Conservation (phyloP, 2,888 invertebrate genomes). For the Artemia sinica region DNA sequence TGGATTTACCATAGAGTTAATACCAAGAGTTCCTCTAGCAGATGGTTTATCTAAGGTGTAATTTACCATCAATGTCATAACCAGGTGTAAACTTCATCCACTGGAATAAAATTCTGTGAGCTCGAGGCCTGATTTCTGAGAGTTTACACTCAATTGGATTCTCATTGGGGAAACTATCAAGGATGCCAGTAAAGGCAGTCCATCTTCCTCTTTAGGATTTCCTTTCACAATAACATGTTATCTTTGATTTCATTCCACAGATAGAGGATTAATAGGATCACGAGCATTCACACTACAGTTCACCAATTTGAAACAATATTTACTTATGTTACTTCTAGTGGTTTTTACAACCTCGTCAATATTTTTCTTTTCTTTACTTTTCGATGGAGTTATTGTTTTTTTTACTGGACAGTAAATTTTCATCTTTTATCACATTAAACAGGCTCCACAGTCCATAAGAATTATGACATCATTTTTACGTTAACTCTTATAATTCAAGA, state of each 20-base stretch:
- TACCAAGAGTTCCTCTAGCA: conserved; percentile 54
- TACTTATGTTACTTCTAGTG: conserved; percentile 21
- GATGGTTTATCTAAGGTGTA: conserved; percentile 50
- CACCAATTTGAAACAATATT: conserved; percentile 35
- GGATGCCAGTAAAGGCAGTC: conserved; percentile 24
- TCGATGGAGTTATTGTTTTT: not conserved
- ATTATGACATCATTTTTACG: conserved; percentile 56
- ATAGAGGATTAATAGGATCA: conserved; percentile 43
- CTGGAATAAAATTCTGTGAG: conserved; percentile 38
- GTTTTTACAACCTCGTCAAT: conserved; percentile 13
- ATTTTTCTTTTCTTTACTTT: conserved; percentile 14
- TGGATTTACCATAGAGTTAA: conserved; percentile 32
- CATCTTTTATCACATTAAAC: conserved; percentile 24
- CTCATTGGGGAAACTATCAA: conserved; percentile 15
- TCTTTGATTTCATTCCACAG: conserved; percentile 58
- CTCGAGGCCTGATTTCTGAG: conserved; percentile 46
- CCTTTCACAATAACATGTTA: conserved; percentile 36
- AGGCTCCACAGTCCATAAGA: conserved; percentile 39
- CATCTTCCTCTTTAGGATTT: conserved; percentile 26
- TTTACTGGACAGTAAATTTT: not conserved
- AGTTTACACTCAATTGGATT: conserved; percentile 14
- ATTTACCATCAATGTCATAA: conserved; percentile 50
- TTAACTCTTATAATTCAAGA: conserved; percentile 60
- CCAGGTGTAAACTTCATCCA: conserved; percentile 41
- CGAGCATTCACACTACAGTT: conserved; percentile 49